These are phyloP conservation scores for Thera obeliscata DNA, from an alignment of 2,888 invertebrate genomes.

Conservation along the genomic window DNA sequence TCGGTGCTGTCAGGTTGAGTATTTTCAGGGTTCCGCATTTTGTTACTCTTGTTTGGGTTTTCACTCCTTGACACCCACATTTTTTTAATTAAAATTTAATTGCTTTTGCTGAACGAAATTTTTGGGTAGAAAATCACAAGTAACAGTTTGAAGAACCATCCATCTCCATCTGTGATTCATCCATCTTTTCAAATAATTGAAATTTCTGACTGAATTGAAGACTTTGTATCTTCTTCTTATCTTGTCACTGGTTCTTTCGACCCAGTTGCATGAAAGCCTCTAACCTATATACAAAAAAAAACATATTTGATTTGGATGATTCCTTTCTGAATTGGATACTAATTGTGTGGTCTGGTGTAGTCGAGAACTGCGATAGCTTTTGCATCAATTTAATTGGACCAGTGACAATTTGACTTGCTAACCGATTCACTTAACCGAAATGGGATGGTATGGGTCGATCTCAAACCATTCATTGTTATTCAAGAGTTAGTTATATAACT, in stretches of 20 bases:
- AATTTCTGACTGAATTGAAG: no score
- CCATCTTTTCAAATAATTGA: no score
- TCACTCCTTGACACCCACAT: no score
- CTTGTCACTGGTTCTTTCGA: not conserved
- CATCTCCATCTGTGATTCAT: no score
- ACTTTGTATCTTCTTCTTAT: no score
- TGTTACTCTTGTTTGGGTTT: no score
- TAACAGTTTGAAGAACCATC: no score
- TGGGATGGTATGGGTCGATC: slow-evolving; percentile 9
- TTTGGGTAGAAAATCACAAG: no score
- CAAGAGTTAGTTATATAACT: not conserved
- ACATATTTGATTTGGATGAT: not conserved
- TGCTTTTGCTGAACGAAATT: no score
- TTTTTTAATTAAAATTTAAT: no score
- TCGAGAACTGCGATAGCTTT: slow-evolving; percentile 25
- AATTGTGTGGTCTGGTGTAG: slow-evolving; percentile 17
- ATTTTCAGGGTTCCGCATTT: not conserved
- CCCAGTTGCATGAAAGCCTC: not conserved
- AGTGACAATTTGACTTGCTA: slow-evolving; percentile 30
- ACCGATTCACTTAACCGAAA: slow-evolving; percentile 27
- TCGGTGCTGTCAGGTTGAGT: not conserved
- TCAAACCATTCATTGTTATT: slow-evolving; percentile 5
- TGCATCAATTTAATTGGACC: slow-evolving; percentile 27
- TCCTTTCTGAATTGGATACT: slow-evolving; percentile 5
- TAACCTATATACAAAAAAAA: not conserved